Conservation (phyloP, 1,140 invertebrate species). For the Hylaeus volcanicus region DNA sequence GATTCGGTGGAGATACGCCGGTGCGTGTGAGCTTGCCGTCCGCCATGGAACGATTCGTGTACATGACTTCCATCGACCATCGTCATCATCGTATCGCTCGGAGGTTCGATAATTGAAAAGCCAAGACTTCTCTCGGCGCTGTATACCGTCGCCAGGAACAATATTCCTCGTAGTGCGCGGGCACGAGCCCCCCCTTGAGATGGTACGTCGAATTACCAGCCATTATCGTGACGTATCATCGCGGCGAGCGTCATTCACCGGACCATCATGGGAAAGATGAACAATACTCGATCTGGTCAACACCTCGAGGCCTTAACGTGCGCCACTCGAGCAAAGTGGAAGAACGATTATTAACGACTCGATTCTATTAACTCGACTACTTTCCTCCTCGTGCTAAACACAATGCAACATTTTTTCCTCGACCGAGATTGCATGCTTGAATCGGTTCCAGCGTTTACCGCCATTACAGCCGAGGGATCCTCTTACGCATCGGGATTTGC, state of each 20-base stretch:
- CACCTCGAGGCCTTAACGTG: slow-evolving; percentile 62
- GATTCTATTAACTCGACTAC: slow-evolving; percentile 55
- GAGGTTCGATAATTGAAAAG: slow-evolving; percentile 71
- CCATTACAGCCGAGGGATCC: slow-evolving; percentile 18
- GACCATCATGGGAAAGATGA: slow-evolving; percentile 61
- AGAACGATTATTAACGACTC: slow-evolving; percentile 63
- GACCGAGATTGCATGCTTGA: slow-evolving; percentile 15
- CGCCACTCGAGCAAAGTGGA: slow-evolving; percentile 57
- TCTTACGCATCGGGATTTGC: neutral
- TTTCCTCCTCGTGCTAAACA: slow-evolving; percentile 35
- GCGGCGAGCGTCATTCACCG: slow-evolving; percentile 68
- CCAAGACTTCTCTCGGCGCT: slow-evolving; percentile 56
- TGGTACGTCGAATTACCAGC: slow-evolving; percentile 71
- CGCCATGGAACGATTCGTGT: slow-evolving; percentile 48
- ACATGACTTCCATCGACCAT: slow-evolving; percentile 47
- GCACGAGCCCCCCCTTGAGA: slow-evolving; percentile 58
- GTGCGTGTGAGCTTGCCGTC: slow-evolving; percentile 61
- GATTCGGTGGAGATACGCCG: slow-evolving; percentile 53
- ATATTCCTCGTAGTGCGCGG: slow-evolving; percentile 62
- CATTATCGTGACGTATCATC: slow-evolving; percentile 76
- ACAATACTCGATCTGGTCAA: slow-evolving; percentile 63
- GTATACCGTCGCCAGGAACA: slow-evolving; percentile 62
- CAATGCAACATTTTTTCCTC: slow-evolving; percentile 10
- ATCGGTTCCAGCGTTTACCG: slow-evolving; percentile 28
- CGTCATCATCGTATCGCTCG: slow-evolving; percentile 63